Evolutionary conservation across 1,140 invertebrate genomes (phyloP), one percentile per base, ranked within the genome.

Genomic region (Eurosta solidaginis): DNA sequence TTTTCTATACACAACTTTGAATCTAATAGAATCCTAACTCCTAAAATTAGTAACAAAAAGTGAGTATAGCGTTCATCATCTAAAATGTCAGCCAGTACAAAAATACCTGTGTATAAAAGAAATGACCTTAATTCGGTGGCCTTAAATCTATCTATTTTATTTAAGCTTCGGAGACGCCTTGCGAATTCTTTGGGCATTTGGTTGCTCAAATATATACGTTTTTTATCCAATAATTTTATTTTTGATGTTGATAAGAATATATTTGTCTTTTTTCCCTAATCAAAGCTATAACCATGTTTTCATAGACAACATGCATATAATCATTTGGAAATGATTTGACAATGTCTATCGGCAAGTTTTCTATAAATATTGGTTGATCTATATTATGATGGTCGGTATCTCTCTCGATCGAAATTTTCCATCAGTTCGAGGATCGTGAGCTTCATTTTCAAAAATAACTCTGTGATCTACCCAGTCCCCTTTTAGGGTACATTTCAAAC

Each of bases 51-150:
- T 42, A 42, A 42, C 40, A 42, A 42, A 42, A 42, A 42, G 40
- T 42, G 40, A 12, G 5, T 42, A 42, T 42, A 42, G 40, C 40
- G 40, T 42, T 42, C 40, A 42, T 5, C 5, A 42, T 42, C 40
- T 42, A 45, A 79, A 25, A 75, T n/a, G 74, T 44, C 63, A 47
- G 6, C 76, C 3, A 79, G 76, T 54, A 73, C 54, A n/a, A 77
- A 54, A 47, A 59, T 76, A 20, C 79, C 77, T 54, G 68, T 74
- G 49, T 50, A 77, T 7, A 77, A 50, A 78, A 73, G 74, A 54
- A 76, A 50, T 54, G 45, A 29, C n/a, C 74, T 44, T 14, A 76
- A 76, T 27, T 76, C 49, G n/a, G 74, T 76, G n/a, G 74, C 74
- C 49, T 76, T 76, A 25, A 36, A 76, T 36, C 74, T 44, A 52